Evolutionary conservation across 2,888 invertebrate species (phyloP).

Genomic region (Biston stratarius): DNA sequence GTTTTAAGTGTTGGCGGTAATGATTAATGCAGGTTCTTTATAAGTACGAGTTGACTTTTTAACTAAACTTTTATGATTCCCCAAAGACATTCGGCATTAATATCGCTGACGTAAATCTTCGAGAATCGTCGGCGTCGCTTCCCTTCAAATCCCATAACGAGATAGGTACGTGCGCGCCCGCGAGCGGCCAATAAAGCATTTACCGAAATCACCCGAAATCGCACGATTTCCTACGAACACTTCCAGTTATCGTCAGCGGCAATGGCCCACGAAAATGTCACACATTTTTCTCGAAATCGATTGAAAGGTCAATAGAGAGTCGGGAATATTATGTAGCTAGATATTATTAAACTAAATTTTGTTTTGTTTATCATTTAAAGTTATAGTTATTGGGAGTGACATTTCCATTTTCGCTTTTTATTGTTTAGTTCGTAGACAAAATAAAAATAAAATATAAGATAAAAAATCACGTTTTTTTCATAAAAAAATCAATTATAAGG

Average conservation of each 20-base stretch:
- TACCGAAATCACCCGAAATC: conserved; percentile 47
- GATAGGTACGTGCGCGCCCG: conserved; percentile 33
- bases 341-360: conserved; percentile 52
- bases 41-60: background rate
- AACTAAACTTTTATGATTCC: conserved; percentile 13
- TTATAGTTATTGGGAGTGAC: conserved; percentile 8
- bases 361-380: conserved; percentile 28
- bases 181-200: conserved; percentile 54
- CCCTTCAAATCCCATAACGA: conserved; percentile 49
- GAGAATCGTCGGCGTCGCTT: conserved; percentile 26
- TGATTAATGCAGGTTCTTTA: conserved; percentile 1
- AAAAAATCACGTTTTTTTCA: background rate
- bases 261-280: conserved; percentile 33
- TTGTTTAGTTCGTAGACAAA: background rate
- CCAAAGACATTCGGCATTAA: conserved; percentile 30
- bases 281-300: conserved; percentile 47
- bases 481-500: background rate
- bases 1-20: background rate
- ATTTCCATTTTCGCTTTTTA: conserved; percentile 1
- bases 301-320: conserved; percentile 59
- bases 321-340: conserved; percentile 51
- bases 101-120: conserved; percentile 50
- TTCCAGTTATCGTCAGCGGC: conserved; percentile 37
- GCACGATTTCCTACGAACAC: conserved; percentile 47
- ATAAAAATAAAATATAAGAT: no score